Conservation (phyloP, 30 jellyfish, hydroid and myxozoan species). For the Cassiopea andromeda region DNA sequence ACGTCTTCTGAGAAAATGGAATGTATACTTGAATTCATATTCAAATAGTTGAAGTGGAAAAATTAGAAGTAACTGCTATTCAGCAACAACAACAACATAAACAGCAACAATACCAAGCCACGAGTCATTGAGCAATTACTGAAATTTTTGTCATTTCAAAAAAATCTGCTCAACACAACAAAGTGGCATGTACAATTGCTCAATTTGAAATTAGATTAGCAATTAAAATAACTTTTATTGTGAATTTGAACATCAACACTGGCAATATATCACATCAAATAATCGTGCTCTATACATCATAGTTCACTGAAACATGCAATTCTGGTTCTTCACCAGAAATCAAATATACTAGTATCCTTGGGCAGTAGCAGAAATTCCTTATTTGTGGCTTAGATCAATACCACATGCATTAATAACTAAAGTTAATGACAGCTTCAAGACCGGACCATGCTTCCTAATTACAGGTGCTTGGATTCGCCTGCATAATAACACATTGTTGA, state of each 20-base stretch:
- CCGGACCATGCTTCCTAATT: constrained; percentile 11
- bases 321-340: neutral
- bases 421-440: neutral
- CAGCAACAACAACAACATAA: no score
- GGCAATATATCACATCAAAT: neutral
- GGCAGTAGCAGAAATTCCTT: neutral
- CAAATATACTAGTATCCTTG: neutral
- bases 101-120: no score
- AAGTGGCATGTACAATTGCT: no score
- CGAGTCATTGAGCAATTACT: no score
- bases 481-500: neutral
- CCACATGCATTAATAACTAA: constrained; percentile 3
- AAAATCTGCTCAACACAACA: no score
- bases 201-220: no score
- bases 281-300: constrained; percentile 3
- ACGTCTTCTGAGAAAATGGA: no score
- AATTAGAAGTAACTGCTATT: no score
- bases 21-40: no score
- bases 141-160: no score
- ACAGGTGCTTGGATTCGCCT: constrained; percentile 11
- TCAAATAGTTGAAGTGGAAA: no score
- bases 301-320: constrained; percentile 2
- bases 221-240: no score
- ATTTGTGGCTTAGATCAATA: neutral
- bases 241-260: neutral